These are phyloP conservation scores for Melopsittacus undulatus DNA, from an alignment of 2,797 vertebrate genomes.

Conservation along the genomic window DNA sequence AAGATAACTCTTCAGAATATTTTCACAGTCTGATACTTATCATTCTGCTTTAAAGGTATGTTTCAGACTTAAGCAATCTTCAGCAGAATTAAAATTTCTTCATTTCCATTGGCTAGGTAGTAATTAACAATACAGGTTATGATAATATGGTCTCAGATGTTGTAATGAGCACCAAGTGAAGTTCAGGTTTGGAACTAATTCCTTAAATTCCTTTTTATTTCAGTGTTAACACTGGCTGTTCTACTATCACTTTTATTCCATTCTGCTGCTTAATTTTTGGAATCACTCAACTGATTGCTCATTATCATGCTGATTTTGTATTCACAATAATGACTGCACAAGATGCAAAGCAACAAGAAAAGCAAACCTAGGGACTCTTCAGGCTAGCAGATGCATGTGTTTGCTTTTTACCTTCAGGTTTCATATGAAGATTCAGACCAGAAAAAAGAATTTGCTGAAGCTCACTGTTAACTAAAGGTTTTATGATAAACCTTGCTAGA, in stretches of 20 bases:
- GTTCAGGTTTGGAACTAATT: background rate
- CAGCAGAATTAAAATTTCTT: background rate
- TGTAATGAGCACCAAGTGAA: background rate
- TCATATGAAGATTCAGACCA: background rate
- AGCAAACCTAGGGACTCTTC: background rate
- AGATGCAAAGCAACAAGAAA: background rate
- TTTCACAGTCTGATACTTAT: background rate
- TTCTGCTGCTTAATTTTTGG: background rate
- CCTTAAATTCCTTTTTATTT: background rate
- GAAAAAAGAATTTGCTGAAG: background rate
- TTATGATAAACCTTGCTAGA: background rate
- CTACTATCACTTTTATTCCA: background rate
- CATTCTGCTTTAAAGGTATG: background rate
- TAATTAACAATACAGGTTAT: background rate
- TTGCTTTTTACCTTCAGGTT: background rate
- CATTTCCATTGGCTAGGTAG: background rate
- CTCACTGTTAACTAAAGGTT: background rate
- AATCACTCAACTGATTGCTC: background rate
- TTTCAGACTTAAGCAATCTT: background rate
- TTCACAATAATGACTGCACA: background rate
- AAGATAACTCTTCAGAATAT: background rate
- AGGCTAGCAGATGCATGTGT: background rate
- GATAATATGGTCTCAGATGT: background rate
- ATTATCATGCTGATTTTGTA: background rate
- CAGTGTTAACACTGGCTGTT: background rate